These are phyloP conservation scores for Willisornis vidua DNA, from an alignment of 2,113 vertebrate genomes.

Conservation along the genomic window DNA sequence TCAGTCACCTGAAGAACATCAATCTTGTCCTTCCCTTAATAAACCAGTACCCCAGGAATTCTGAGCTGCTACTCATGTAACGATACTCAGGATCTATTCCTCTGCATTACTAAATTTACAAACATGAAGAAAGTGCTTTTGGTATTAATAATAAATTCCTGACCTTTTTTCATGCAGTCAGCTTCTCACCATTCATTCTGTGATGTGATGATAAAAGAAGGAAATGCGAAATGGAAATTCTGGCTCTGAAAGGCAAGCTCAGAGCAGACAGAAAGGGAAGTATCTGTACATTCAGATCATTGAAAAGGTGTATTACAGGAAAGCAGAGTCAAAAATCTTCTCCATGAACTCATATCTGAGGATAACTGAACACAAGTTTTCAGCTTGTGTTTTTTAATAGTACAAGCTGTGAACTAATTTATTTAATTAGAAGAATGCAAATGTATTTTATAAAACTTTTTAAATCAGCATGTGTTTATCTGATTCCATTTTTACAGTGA, in stretches of 20 bases:
- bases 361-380: not conserved
- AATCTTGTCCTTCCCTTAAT: not conserved
- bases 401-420: not conserved
- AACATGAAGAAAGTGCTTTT: not conserved
- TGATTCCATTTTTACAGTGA: not conserved
- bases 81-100: not conserved
- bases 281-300: not conserved
- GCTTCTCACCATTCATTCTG: not conserved
- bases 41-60: not conserved
- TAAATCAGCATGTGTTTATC: not conserved
- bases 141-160: not conserved
- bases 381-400: not conserved
- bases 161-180: not conserved
- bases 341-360: not conserved
- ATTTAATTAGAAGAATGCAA: not conserved
- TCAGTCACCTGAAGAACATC: not conserved
- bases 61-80: not conserved
- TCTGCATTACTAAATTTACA: not conserved
- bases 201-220: not conserved
- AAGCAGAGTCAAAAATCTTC: not conserved
- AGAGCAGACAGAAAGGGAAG: not conserved
- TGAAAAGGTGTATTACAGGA: not conserved
- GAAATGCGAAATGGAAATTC: slow-evolving; percentile 29
- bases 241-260: not conserved
- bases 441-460: not conserved